Conservation (phyloP, 2,113 vertebrate genomes). For the Pelecanoides urinatrix region DNA sequence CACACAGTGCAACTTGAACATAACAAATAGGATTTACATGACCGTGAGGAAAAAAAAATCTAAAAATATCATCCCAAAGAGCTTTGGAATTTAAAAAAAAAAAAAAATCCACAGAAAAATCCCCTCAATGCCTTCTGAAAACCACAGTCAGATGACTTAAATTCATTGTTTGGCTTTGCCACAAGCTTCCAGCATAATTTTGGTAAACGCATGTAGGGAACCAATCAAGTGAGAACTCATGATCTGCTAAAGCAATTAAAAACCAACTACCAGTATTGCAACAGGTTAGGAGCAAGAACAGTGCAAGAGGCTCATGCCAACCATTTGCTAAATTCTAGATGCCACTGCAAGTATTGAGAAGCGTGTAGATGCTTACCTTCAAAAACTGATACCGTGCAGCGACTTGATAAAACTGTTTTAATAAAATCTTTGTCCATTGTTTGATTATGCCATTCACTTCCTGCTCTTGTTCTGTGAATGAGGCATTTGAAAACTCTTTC, state of each 20-base stretch:
- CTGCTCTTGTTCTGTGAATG: not conserved
- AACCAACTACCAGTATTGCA: not conserved
- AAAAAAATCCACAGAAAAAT: not conserved
- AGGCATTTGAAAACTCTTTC: not conserved
- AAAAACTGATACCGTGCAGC: accelerated
- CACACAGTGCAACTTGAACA: not conserved
- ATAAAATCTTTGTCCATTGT: not conserved
- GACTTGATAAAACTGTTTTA: not conserved
- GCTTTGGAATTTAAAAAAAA: not conserved
- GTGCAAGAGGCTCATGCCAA: not conserved
- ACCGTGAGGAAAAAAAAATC: not conserved
- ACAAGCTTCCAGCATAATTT: not conserved
- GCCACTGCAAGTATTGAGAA: not conserved
- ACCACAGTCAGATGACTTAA: not conserved
- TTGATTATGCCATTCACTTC: not conserved
- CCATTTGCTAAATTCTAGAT: not conserved
- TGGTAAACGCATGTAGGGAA: not conserved
- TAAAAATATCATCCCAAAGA: not conserved
- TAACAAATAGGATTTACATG: not conserved
- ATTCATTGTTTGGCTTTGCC: not conserved
- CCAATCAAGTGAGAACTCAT: not conserved
- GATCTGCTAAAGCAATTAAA: not conserved
- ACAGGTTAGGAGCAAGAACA: not conserved
- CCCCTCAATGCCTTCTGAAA: not conserved
- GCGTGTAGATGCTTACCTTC: not conserved